Base-by-base conservation (phyloP, 1,140 invertebrate species). In the Hypothenemus hampei region DNA sequence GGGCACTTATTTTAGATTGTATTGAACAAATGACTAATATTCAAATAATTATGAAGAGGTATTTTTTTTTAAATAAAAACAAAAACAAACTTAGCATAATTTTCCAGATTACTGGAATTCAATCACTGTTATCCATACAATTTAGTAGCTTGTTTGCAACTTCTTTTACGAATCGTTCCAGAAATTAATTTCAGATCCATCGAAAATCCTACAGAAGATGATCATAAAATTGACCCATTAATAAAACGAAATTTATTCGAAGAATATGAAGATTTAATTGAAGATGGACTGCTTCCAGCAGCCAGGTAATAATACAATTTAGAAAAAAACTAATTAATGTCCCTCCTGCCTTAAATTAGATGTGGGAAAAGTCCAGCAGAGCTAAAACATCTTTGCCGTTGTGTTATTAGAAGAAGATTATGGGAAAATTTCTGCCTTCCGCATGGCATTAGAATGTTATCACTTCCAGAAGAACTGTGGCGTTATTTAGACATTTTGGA, bases 401-500 rank as follows among this genome's bases (percentile, higher is more conserved):
- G 85, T 67, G 64, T 65, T 10, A 80, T 89, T 23, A 75, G 88
- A 50, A 68, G 83, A n/a, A 65, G 66, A 23, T 65, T 91, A 16
- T 78, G 80, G 67, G 55, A 76, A 1, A 85, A 85, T 64, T 85
- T 83, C 70, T 78, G 82, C 44, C 65, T 91, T 16, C 87, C 87
- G 0, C 76, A 81, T 60, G 86, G 86, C 10, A 87, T 90, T 56
- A 72, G 76, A 55, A 75, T 74, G 4, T 66, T 91, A 16, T 76
- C 79, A 1, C 66, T 91, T 55, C 87, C 88, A 0, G 67, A 74
- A 31, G 69, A 72, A 5, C 60, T 89, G 37, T 78, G 80, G 55
- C 73, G 76, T 57, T 89, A 89, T 69, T 69, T 89, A 33, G 85
- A 89, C 71, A 73, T 89, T n/a, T 72, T 80, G 57, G 73, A 77